Base-by-base conservation (phyloP, 2,888 invertebrate genomes). In the Slavum lentiscoides region DNA sequence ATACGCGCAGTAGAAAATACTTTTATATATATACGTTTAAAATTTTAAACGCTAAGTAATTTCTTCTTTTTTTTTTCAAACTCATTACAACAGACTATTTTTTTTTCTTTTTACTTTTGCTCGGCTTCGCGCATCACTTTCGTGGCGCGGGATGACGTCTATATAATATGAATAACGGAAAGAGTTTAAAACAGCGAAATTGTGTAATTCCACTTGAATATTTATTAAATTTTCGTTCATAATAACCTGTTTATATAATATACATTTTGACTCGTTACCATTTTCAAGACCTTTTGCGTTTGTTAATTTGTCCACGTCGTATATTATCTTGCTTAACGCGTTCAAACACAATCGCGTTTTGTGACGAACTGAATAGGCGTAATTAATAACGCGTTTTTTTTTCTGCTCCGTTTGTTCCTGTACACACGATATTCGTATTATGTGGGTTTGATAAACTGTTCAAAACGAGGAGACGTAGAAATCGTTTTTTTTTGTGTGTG, bases 391-490 rank as follows among this genome's bases (percentile, higher is more conserved):
- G 30, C 49, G 53, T 61, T 76, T 75, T 30, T 77, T 61, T 76
- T 75, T n/a, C 69, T 23, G 37, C 53, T 62, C 61, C 4, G n/a
- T 68, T 61, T 77, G 59, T 30, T 76, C 9, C 59, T 76, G 19
- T 74, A 13, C 30, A 8, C 30, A n/a, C 11, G 66, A 13, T 21
- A 53, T 64, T 37, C 30, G 13, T 49, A 59, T 62, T 30, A 49
- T 17, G 72, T 80, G 58, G 70, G 80, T 80, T 72, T 70, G 37
- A 77, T 77, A 62, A 55, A 62, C 62, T 55, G 39, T 80, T 80
- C 62, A 70, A 80, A 72, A 64, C 15, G 39, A 23, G 21, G 53
- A 43, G 64, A 43, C 1, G 30, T 62, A 58, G 58, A 39, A 43
- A 13, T 55, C 39, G 58, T 23, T 43, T 70, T 72, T 80, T 30